Percentiles rank a stretch among this genome's conserved stretches.
Conservation (phyloP, 2,888 invertebrate genomes). For the Microctonus aethiopoides region DNA sequence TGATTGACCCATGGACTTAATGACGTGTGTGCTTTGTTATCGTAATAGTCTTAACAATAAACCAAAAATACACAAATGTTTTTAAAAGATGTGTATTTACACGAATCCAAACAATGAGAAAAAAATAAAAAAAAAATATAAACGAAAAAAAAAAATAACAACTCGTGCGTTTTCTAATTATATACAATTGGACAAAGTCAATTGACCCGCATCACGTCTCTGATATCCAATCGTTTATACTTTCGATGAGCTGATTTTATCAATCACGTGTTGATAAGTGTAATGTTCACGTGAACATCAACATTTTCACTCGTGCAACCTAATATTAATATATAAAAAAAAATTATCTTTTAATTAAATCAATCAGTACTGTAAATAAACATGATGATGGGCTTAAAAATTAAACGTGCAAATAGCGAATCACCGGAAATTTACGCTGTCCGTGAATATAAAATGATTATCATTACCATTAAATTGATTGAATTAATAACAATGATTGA, state of each 20-base stretch:
- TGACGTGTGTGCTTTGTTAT: neutral
- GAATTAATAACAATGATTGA: neutral
- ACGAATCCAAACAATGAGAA: neutral
- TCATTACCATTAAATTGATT: neutral
- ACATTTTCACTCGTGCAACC: neutral
- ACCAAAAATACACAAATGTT: neutral
- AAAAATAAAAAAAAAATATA: neutral
- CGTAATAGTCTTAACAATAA: neutral
- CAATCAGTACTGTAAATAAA: no score
- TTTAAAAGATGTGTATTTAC: neutral
- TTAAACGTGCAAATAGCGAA: neutral
- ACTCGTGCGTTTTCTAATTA: neutral
- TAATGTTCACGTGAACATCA: constrained; percentile 18
- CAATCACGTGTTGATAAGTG: constrained; percentile 19
- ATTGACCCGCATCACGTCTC: constrained; percentile 25
- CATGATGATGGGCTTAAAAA: neutral
- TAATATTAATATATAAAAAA: neutral
- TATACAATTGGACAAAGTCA: constrained; percentile 13
- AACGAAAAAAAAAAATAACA: neutral
- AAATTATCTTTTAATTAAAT: neutral
- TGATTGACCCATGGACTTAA: constrained; percentile 10
- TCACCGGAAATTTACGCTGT: neutral
- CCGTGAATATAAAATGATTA: neutral
- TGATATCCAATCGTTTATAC: neutral
- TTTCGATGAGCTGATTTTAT: constrained; percentile 19